These are phyloP conservation scores for Zoanthus sociatus DNA, from an alignment of 92 coral and sea anemone species.

Conservation along the genomic window DNA sequence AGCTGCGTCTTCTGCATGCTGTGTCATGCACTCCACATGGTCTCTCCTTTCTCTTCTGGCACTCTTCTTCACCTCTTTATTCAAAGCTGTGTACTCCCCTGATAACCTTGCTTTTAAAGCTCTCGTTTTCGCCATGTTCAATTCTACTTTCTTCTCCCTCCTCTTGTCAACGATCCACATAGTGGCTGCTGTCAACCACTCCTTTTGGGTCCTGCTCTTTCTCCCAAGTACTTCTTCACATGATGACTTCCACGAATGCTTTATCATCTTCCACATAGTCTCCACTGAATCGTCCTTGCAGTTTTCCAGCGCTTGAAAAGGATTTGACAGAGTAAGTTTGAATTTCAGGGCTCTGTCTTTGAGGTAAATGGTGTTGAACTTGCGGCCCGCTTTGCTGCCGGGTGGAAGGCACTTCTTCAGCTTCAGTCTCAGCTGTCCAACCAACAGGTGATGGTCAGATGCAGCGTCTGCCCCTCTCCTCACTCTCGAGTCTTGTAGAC, in stretches of 20 bases:
- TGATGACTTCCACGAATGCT: slow-evolving; percentile 14
- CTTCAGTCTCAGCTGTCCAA: not conserved
- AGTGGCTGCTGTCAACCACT: slow-evolving; percentile 5
- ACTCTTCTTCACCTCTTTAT: slow-evolving; percentile 1
- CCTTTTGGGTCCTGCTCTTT: slow-evolving; percentile 14
- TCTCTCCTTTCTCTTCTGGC: too few relatives aligned
- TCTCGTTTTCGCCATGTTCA: slow-evolving; percentile 16
- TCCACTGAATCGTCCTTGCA: not conserved
- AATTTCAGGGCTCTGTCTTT: slow-evolving; percentile 1
- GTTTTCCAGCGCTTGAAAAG: slow-evolving; percentile 14
- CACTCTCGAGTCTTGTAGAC: slow-evolving; percentile 29
- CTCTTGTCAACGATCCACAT: slow-evolving; percentile 12
- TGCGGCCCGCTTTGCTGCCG: slow-evolving; percentile 9
- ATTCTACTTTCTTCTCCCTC: slow-evolving; percentile 11
- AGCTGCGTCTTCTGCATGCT: too few relatives aligned
- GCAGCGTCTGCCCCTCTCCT: slow-evolving; percentile 26
- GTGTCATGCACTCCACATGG: too few relatives aligned
- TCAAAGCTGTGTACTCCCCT: slow-evolving; percentile 1
- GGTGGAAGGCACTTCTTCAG: slow-evolving; percentile 7
- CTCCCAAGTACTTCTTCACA: slow-evolving; percentile 3
- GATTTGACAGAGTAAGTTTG: slow-evolving; percentile 10
- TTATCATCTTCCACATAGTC: slow-evolving; percentile 8
- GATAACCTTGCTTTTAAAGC: not conserved
- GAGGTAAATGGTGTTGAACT: slow-evolving; percentile 7
- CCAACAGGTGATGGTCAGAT: slow-evolving; percentile 16